Percentiles rank a stretch among this genome's conserved stretches.
Conservation (phyloP, 2,797 vertebrate genomes). For the Pangasius larnaudii region DNA sequence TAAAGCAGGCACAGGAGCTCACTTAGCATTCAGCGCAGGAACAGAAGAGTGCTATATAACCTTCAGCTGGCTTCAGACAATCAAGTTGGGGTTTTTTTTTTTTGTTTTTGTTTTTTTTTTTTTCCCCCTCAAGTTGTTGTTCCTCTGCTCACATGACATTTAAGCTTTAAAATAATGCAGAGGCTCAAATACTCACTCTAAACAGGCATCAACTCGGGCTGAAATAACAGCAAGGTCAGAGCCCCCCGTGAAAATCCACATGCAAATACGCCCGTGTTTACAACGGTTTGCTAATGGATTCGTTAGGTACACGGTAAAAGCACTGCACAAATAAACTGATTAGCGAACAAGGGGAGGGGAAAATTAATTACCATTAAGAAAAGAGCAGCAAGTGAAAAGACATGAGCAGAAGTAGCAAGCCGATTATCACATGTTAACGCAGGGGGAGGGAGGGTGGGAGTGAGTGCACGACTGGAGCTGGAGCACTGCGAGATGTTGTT, state of each 20-base stretch:
- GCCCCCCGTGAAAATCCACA: not conserved
- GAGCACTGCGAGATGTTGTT: not conserved
- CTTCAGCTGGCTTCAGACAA: constrained; percentile 28
- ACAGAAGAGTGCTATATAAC: constrained; percentile 36
- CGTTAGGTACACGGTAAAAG: not conserved
- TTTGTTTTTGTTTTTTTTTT: not conserved
- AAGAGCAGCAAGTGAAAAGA: not conserved
- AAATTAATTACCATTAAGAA: constrained; percentile 8
- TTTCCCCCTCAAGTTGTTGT: not conserved
- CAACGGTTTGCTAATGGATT: constrained; percentile 12
- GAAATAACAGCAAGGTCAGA: constrained; percentile 7
- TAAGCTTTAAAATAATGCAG: not conserved
- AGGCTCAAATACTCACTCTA: too few species aligned
- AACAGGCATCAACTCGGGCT: not conserved
- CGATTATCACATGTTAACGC: not conserved
- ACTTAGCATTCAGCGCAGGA: constrained; percentile 39
- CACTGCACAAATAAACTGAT: not conserved
- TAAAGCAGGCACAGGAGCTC: constrained; percentile 15
- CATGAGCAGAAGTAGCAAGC: not conserved
- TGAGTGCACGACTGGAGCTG: not conserved
- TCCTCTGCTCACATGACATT: not conserved
- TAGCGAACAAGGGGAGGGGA: not conserved
- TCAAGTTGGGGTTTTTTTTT: not conserved
- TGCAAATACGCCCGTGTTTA: not conserved
- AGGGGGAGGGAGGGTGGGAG: not conserved